Evolutionary conservation across 2,888 invertebrate genomes (phyloP).

Genomic region (Trichogramma evanescens): DNA sequence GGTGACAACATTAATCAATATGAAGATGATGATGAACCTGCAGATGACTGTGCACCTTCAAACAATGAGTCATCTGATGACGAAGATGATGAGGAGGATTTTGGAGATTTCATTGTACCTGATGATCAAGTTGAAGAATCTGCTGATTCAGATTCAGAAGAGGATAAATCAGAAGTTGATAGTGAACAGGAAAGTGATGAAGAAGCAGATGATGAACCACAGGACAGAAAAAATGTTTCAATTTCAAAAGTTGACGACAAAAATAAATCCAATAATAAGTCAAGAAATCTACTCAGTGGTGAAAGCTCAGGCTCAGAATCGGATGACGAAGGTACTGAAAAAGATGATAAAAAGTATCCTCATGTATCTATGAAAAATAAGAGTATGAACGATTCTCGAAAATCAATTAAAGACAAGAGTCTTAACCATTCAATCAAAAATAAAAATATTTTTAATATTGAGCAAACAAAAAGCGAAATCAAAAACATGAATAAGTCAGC

Average conservation of each 20-base stretch:
- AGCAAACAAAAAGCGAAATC: no score
- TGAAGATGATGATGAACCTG: slow-evolving; percentile 36
- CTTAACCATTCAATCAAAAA: background rate
- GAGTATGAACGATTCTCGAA: background rate
- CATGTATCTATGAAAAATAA: background rate
- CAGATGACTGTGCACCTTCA: slow-evolving; percentile 36
- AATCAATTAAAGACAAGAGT: background rate
- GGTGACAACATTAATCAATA: slow-evolving; percentile 26
- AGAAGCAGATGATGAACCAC: background rate
- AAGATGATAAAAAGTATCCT: background rate
- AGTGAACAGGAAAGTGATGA: background rate
- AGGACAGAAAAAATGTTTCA: background rate
- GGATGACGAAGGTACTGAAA: slow-evolving; percentile 1
- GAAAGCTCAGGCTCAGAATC: background rate
- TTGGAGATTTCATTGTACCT: slow-evolving; percentile 33
- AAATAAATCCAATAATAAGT: background rate
- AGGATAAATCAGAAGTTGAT: slow-evolving; percentile 3
- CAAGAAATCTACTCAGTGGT: background rate
- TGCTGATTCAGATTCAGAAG: background rate
- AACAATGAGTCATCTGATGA: slow-evolving; percentile 35
- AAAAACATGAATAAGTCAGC: no score
- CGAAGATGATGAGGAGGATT: slow-evolving; percentile 35
- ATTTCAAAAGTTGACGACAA: background rate
- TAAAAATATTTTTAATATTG: no score
- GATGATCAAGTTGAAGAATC: slow-evolving; percentile 28